A percentile compares a stretch with the other conserved stretches of the same genome.
Evolutionary conservation across 2,797 vertebrate species (phyloP).

Genomic region (Hippopotamyrus pictus): DNA sequence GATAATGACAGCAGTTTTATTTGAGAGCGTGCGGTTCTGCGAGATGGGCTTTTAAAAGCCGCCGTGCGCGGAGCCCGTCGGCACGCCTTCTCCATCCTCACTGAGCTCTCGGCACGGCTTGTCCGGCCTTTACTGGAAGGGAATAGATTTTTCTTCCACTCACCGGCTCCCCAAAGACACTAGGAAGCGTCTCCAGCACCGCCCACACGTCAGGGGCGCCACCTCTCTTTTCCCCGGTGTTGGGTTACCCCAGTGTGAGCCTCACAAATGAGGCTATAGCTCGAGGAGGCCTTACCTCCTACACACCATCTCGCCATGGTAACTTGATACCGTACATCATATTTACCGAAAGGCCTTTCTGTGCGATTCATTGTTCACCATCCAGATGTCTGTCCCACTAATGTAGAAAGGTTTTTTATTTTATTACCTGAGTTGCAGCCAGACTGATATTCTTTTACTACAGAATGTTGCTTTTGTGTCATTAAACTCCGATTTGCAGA

Average conservation of each 20-base stretch:
- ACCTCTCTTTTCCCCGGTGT: not conserved
- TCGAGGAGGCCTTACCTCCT: not conserved
- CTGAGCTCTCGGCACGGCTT: not conserved
- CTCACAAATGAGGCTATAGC: not conserved
- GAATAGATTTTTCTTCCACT: not conserved
- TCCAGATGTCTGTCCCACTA: not conserved
- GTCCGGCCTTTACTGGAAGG: not conserved
- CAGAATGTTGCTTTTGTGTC: not conserved
- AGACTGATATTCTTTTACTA: constrained; percentile 1
- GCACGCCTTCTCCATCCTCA: not conserved
- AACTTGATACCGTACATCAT: not conserved
- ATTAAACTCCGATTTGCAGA: not conserved
- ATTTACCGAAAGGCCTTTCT: not conserved
- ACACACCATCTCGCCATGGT: not conserved
- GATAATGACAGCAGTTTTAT: constrained; percentile 14
- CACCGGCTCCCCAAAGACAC: not conserved
- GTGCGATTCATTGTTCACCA: not conserved
- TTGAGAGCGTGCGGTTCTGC: not conserved
- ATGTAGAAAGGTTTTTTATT: not conserved
- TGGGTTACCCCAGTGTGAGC: not conserved
- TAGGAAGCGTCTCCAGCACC: not conserved
- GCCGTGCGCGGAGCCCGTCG: not conserved
- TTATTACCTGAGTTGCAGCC: constrained; percentile 10
- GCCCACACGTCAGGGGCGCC: not conserved
- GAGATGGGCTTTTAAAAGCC: constrained; percentile 9